phyloP scores from a whole-genome alignment of 2,113 vertebrate genomes.

The Sander lucioperca region DNA sequence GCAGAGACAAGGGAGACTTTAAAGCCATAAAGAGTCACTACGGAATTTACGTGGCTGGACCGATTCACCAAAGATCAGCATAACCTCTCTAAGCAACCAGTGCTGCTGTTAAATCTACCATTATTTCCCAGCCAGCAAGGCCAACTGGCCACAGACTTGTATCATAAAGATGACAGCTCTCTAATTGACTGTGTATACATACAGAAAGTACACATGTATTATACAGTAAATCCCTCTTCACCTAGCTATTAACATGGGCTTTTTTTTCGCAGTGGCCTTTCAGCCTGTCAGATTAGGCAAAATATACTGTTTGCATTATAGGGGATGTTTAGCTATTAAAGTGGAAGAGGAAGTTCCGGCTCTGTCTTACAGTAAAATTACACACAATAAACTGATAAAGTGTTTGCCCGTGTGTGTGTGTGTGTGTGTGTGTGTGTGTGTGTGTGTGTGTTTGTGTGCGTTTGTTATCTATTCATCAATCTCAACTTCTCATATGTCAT shows the following conservation, averaged over 20 bases:
- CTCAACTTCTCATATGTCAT: slow-evolving; percentile 13
- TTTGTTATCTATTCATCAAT: slow-evolving; percentile 28
- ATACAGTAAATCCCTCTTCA: slow-evolving; percentile 64
- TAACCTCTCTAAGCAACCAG: slow-evolving; percentile 14
- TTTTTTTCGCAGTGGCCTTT: slow-evolving; percentile 30
- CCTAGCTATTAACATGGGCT: slow-evolving; percentile 55
- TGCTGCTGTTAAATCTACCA: slow-evolving; percentile 26
- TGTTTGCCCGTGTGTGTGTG: slow-evolving; percentile 1
- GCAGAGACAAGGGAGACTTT: slow-evolving; percentile 9
- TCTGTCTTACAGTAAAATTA: slow-evolving; percentile 9
- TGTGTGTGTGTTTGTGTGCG: neutral
- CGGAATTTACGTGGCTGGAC: slow-evolving; percentile 3
- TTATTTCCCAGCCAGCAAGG: slow-evolving; percentile 12
- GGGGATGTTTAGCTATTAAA: slow-evolving; percentile 44
- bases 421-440: neutral
- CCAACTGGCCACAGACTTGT: slow-evolving; percentile 5
- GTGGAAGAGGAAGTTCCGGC: slow-evolving; percentile 40
- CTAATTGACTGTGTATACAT: slow-evolving; percentile 49
- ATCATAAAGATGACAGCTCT: slow-evolving; percentile 52
- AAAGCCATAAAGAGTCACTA: slow-evolving; percentile 12
- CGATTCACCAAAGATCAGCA: slow-evolving; percentile 24
- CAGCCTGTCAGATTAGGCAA: slow-evolving; percentile 32
- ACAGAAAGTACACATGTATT: slow-evolving; percentile 46
- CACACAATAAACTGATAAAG: neutral
- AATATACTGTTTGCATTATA: slow-evolving; percentile 51